Percentiles rank a stretch among this genome's conserved stretches.
phyloP scores from a whole-genome alignment of 2,888 invertebrate genomes.

The Oscheius onirici region DNA sequence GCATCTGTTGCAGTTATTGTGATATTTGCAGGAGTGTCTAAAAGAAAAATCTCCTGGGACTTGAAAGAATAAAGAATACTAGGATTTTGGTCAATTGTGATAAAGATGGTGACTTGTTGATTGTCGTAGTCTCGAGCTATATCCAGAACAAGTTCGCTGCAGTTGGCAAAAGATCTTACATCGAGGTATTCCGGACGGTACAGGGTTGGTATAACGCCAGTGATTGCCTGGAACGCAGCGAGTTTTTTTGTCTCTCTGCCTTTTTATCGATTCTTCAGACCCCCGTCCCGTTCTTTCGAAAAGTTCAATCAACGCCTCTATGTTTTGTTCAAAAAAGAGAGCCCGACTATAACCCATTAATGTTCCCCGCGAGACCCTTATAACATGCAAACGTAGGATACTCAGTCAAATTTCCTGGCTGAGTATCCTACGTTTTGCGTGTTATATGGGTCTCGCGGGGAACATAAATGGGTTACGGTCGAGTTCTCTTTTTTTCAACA shows the following conservation, averaged over 20 bases:
- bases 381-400: too few species aligned
- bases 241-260: neutral
- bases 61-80: neutral
- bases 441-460: too few species aligned
- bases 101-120: neutral
- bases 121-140: neutral
- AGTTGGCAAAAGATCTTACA: slow-evolving; percentile 10
- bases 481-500: too few species aligned
- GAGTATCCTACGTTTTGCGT: too few species aligned
- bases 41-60: too few species aligned
- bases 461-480: too few species aligned
- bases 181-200: slow-evolving; percentile 8
- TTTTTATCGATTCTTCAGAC: neutral
- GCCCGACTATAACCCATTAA: too few species aligned
- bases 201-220: neutral
- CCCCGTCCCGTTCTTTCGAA: too few species aligned
- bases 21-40: neutral
- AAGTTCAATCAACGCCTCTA: too few species aligned
- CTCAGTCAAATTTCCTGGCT: too few species aligned
- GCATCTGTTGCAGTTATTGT: slow-evolving; percentile 12
- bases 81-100: slow-evolving; percentile 9
- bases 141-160: neutral
- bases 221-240: neutral
- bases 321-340: too few species aligned
- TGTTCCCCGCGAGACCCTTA: too few species aligned